Conservation (phyloP, 2,888 invertebrate genomes). For the Cancer borealis region DNA sequence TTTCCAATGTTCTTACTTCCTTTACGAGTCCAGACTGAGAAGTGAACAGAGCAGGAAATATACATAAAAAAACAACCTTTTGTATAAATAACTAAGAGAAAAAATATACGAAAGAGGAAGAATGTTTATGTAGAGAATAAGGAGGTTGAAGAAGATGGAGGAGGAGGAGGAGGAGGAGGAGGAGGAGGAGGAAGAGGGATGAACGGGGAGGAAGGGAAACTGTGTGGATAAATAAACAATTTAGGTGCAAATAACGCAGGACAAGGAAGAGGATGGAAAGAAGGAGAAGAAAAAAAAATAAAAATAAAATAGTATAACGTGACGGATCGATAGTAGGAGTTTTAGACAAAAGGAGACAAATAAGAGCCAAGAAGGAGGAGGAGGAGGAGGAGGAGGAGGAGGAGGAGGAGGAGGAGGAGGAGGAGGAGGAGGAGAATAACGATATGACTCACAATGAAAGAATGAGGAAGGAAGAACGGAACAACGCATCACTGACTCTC, state of each 20-base stretch:
- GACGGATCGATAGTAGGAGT: not conserved
- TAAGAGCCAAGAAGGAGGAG: not conserved
- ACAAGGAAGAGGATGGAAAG: not conserved
- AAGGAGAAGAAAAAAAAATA: not conserved
- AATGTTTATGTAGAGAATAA: not conserved
- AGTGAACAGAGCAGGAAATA: not conserved
- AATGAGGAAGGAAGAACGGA: constrained; percentile 8
- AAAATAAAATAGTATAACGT: not conserved
- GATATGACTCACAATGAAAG: not conserved
- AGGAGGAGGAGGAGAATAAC: not conserved
- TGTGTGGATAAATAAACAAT: not conserved
- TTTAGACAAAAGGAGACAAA: no score
- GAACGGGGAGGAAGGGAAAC: not conserved
- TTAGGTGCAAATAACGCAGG: not conserved
- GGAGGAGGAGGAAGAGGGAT: not conserved
- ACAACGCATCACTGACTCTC: not conserved
- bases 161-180: not conserved
- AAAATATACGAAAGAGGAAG: not conserved
- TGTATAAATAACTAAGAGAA: not conserved
- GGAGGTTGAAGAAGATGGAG: not conserved
- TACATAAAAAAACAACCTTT: not conserved
- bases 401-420: constrained; percentile 27
- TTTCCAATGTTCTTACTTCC: not conserved
- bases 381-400: constrained; percentile 36
- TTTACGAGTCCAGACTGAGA: not conserved